A percentile compares a stretch with the other conserved stretches of the same genome.
Evolutionary conservation across 2,113 vertebrate species (phyloP).

Genomic region (Lophotis ruficrista): DNA sequence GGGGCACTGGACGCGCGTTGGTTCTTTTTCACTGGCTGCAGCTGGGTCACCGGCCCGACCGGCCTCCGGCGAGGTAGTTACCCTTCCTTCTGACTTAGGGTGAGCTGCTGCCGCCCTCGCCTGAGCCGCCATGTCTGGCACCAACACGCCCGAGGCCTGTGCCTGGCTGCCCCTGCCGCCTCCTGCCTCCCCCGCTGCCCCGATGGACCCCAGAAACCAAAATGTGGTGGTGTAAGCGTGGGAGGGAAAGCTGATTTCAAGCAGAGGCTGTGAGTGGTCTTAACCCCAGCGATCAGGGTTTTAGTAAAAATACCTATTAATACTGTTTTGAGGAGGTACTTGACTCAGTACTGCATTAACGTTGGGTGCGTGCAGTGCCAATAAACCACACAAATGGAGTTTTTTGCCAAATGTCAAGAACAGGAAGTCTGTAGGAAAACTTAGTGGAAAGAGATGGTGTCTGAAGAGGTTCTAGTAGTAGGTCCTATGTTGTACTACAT

Average conservation of each 20-base stretch:
- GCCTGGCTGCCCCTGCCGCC: not conserved
- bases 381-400: not conserved
- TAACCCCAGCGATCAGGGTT: not conserved
- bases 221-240: not conserved
- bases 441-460: not conserved
- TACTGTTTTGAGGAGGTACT: not conserved
- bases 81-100: no score
- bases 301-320: not conserved
- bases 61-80: not conserved
- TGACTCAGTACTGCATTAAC: not conserved
- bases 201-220: not conserved
- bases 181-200: not conserved
- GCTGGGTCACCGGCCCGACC: no score
- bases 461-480: not conserved
- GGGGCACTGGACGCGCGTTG: accelerated
- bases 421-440: not conserved
- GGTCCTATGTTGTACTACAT: not conserved
- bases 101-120: not conserved
- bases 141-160: not conserved
- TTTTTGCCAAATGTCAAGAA: not conserved
- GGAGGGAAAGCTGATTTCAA: not conserved
- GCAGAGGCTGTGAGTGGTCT: accelerated
- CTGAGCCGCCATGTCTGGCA: no score
- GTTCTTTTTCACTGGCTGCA: accelerated
- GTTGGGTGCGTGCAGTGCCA: not conserved